Evolutionary conservation across 2,113 vertebrate genomes (phyloP).

Genomic region (Globicephala melas): DNA sequence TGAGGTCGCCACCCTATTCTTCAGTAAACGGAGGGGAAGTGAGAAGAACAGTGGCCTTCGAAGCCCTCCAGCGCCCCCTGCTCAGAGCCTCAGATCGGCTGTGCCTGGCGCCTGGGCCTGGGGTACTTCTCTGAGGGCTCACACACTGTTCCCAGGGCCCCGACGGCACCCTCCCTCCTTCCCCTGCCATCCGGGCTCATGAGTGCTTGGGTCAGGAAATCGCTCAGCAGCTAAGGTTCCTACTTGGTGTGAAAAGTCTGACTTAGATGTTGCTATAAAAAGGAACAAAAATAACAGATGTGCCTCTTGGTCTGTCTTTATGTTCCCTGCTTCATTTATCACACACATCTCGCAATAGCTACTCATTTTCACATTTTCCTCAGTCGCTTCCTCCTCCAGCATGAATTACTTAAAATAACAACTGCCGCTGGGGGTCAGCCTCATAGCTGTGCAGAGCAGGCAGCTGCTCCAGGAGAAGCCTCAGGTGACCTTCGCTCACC

Average conservation of each 20-base stretch:
- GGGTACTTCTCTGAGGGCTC: not conserved
- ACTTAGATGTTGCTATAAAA: slow-evolving; percentile 49
- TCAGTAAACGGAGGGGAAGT: accelerated
- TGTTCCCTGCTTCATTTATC: slow-evolving; percentile 27
- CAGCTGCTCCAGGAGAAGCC: not conserved
- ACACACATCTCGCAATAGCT: slow-evolving; percentile 50
- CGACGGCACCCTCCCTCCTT: accelerated
- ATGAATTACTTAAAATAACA: slow-evolving; percentile 64
- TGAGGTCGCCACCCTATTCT: not conserved
- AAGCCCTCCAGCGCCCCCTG: not conserved
- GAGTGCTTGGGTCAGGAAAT: not conserved
- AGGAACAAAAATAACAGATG: slow-evolving; percentile 55
- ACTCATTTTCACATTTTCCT: slow-evolving; percentile 57
- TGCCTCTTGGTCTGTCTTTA: slow-evolving; percentile 34
- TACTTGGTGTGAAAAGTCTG: slow-evolving; percentile 42
- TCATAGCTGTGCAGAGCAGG: not conserved
- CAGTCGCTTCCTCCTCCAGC: slow-evolving; percentile 60
- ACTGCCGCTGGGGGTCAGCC: not conserved
- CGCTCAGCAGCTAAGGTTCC: slow-evolving; percentile 5
- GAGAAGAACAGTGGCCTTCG: not conserved
- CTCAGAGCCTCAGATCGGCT: not conserved
- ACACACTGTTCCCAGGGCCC: accelerated
- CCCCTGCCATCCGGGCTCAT: not conserved
- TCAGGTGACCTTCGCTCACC: not conserved
- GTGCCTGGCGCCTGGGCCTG: accelerated